These are phyloP conservation scores for Condylura cristata DNA, from an alignment of 2,113 vertebrate genomes.

Conservation along the genomic window DNA sequence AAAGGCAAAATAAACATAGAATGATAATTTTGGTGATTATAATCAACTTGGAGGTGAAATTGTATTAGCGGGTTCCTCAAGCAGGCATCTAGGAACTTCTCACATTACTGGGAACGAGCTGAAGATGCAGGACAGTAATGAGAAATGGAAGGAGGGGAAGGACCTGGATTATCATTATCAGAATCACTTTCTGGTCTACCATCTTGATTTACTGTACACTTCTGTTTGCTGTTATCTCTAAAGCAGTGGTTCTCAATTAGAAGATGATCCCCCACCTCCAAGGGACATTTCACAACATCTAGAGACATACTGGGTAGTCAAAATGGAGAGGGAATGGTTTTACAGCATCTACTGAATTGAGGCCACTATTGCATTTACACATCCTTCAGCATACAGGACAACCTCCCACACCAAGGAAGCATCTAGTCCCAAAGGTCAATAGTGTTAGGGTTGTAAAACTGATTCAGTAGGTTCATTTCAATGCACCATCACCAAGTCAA, in stretches of 20 bases:
- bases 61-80: background rate
- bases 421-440: background rate
- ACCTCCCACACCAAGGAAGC: background rate
- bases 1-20: background rate
- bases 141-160: background rate
- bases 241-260: background rate
- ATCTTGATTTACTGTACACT: background rate
- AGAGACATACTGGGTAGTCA: background rate
- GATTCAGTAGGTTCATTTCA: background rate
- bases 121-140: rapidly evolving
- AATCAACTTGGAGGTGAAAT: background rate
- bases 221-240: background rate
- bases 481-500: background rate
- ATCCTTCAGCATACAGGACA: background rate
- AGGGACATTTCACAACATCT: background rate
- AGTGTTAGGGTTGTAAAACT: too few species aligned
- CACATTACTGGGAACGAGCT: background rate
- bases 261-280: background rate
- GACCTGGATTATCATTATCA: background rate
- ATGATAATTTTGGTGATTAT: background rate
- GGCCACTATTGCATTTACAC: background rate
- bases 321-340: background rate
- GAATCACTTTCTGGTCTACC: background rate
- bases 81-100: background rate
- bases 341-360: background rate